These are phyloP conservation scores for Margarornis squamiger DNA, from an alignment of 2,797 vertebrate genomes.

Conservation along the genomic window DNA sequence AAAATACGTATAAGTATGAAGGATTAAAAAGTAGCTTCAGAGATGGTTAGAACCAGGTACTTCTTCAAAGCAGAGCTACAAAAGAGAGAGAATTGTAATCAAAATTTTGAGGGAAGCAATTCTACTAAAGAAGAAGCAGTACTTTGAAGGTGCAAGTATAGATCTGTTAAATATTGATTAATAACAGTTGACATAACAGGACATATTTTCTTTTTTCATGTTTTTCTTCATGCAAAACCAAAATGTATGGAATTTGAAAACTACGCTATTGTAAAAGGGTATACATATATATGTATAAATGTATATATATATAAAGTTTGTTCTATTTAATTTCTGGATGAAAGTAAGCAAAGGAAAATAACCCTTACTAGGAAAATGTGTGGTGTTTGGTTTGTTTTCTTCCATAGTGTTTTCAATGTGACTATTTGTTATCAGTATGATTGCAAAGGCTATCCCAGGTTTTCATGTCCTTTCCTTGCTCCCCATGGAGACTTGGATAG, in stretches of 20 bases:
- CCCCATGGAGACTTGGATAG: conserved; percentile 3
- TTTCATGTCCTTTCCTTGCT: conserved; percentile 10
- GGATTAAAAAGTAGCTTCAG: not conserved
- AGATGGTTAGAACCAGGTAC: not conserved
- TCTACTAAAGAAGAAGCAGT: not conserved
- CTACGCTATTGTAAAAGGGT: not conserved
- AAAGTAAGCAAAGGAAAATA: not conserved
- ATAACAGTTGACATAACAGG: not conserved
- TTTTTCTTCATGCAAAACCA: not conserved
- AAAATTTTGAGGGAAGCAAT: not conserved
- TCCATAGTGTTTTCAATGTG: not conserved
- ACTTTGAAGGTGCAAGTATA: not conserved
- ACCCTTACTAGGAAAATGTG: not conserved
- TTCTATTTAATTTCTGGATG: not conserved
- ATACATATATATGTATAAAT: not conserved
- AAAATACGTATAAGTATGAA: not conserved
- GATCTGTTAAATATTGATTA: not conserved
- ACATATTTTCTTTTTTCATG: not conserved
- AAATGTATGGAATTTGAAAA: not conserved
- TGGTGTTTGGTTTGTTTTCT: not conserved
- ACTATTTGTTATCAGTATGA: not conserved
- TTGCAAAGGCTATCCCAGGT: conserved; percentile 22
- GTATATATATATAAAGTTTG: not conserved
- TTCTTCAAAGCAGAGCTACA: not conserved
- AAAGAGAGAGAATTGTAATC: not conserved